Evolutionary conservation across 2,797 vertebrate genomes (phyloP).

Genomic region (Fringilla coelebs): DNA sequence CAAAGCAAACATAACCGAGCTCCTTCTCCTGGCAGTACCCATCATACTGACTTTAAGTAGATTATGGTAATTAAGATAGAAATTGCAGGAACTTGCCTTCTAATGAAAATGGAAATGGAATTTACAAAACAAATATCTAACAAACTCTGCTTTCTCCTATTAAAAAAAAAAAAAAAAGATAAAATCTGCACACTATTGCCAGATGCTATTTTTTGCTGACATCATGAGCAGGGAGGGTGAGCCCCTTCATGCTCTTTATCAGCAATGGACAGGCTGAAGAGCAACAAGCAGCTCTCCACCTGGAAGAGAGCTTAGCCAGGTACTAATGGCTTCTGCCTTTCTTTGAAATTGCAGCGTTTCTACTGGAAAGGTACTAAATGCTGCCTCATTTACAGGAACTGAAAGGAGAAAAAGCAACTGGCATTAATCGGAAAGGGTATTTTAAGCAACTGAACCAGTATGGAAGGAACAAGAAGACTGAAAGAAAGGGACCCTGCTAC

Average conservation of each 20-base stretch:
- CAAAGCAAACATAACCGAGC: slow-evolving; percentile 45
- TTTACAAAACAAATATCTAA: slow-evolving; percentile 68
- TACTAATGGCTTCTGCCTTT: background rate
- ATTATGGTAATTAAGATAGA: slow-evolving; percentile 70
- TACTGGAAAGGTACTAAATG: background rate
- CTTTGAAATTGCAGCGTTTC: background rate
- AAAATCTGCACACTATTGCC: background rate
- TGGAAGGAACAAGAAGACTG: background rate
- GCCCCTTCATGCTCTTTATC: background rate
- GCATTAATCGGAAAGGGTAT: background rate
- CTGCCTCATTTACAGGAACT: background rate
- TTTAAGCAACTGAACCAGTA: background rate
- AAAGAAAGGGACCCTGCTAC: background rate
- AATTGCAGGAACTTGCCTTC: slow-evolving; percentile 74
- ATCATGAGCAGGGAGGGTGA: background rate
- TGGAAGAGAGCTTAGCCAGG: background rate
- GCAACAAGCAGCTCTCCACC: background rate
- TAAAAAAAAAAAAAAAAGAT: background rate
- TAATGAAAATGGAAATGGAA: slow-evolving; percentile 78
- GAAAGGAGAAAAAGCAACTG: background rate
- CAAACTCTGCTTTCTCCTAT: slow-evolving; percentile 16
- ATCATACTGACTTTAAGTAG: slow-evolving; percentile 64
- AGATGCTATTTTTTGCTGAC: slow-evolving; percentile 2
- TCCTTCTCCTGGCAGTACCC: slow-evolving; percentile 36
- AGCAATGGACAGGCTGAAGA: background rate